Percentiles rank a stretch among this genome's conserved stretches.
phyloP scores from a whole-genome alignment of 2,797 vertebrate genomes.

The Crocodylus rhombifer region DNA sequence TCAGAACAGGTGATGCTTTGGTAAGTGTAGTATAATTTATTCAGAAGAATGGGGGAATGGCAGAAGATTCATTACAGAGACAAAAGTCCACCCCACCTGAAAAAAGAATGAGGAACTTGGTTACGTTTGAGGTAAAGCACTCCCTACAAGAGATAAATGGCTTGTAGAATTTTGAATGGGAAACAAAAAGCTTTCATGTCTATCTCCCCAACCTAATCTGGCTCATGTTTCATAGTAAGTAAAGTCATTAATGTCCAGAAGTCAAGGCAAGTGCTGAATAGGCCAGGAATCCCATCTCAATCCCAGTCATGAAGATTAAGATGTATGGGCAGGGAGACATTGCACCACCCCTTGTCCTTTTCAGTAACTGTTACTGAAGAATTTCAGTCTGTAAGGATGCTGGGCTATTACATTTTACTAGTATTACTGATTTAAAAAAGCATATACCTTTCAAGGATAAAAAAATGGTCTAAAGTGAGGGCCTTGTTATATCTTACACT shows the following conservation, averaged over 20 bases:
- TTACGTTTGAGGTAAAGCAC: background rate
- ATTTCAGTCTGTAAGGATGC: background rate
- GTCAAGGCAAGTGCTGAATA: background rate
- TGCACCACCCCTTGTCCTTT: background rate
- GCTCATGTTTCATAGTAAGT: background rate
- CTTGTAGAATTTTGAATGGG: background rate
- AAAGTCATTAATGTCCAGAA: background rate
- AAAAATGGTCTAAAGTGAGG: background rate
- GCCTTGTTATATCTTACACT: too few species aligned
- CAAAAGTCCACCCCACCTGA: background rate
- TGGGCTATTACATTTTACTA: background rate
- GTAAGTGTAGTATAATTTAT: background rate
- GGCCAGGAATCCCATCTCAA: background rate
- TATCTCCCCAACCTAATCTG: background rate
- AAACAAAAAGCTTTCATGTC: background rate
- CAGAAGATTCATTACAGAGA: background rate
- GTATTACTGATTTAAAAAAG: background rate
- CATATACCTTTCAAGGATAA: background rate
- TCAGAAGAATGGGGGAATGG: background rate
- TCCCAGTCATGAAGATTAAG: rapidly evolving
- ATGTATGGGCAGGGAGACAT: background rate
- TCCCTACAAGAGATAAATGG: background rate
- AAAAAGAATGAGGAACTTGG: background rate
- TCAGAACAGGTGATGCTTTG: background rate
- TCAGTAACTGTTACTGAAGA: background rate